Evolutionary conservation across 1,140 invertebrate genomes (phyloP), one percentile per base, ranked within the genome.

Genomic region (Halictus rubicundus): DNA sequence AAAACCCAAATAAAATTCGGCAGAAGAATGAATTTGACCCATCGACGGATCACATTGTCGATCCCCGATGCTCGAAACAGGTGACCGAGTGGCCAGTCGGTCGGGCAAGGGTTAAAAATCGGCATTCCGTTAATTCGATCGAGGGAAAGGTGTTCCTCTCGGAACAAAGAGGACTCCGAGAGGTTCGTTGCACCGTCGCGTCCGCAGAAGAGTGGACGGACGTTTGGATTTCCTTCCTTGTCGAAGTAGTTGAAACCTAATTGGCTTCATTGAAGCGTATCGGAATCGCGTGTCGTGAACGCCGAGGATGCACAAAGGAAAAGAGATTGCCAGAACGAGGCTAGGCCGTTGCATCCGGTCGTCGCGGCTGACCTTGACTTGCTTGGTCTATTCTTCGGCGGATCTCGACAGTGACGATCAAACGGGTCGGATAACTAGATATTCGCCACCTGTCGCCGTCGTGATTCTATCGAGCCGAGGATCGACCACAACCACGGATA

Each of bases 321-420:
- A 80, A 65, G 61, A 80, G 54, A 74, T 74, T 25, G 63, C 39
- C 54, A 49, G 78, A 80, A 76, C 73, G 66, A 77, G 73, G 66
- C 66, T 81, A 81, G 79, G 74, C 78, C 59, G 78, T 37, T 81
- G 79, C 79, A 81, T 81, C 79, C 74, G 79, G 79, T 64, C 76
- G 68, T 66, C 65, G 21, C 49, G 57, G 52, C 73, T 70, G 74
- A 81, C 79, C 79, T 81, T 81, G 73, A n/a, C 66, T 70, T 59
- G 73, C 37, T 32, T 60, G 66, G 21, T 69, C 79, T 76, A 81
- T 81, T 81, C 79, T 81, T 81, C 23, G 12, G 8, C 0, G 37
- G 64, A 77, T 80, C n/a, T n/a, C 59, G 73, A 68, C 57, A 16
- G 66, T 61, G 73, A 70, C 74, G 65, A 70, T 57, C 71, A 46